Percentiles rank a stretch among this genome's conserved stretches.
phyloP scores from a whole-genome alignment of 2,888 invertebrate species.

The Saturnia japonica region DNA sequence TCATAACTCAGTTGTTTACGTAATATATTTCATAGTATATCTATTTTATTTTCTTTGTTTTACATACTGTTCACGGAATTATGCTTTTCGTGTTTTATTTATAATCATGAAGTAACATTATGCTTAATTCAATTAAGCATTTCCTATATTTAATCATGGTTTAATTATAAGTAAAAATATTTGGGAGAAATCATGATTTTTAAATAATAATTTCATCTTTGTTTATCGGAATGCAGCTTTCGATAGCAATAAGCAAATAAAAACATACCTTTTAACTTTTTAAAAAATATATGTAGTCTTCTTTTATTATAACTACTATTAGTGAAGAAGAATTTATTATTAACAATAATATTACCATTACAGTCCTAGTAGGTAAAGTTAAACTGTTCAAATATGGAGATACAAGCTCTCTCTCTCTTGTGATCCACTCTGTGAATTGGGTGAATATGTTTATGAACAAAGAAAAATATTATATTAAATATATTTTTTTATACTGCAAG shows the following conservation, averaged over 20 bases:
- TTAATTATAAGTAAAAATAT: too few species aligned
- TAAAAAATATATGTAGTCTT: background rate
- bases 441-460: too few species aligned
- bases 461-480: background rate
- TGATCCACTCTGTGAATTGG: too few species aligned
- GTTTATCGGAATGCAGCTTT: background rate
- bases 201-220: too few species aligned
- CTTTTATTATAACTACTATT: background rate
- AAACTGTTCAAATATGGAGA: background rate
- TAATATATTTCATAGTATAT: constrained; percentile 18
- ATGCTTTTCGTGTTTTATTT: too few species aligned
- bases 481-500: background rate
- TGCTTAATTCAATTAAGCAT: too few species aligned
- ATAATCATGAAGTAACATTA: too few species aligned
- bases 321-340: background rate
- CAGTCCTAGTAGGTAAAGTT: background rate
- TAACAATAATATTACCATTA: background rate
- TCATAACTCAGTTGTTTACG: constrained; percentile 27
- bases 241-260: background rate
- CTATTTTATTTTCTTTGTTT: too few species aligned
- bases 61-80: too few species aligned
- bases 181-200: too few species aligned
- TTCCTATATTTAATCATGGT: too few species aligned
- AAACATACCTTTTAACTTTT: too few species aligned
- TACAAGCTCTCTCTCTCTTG: background rate